A percentile compares a stretch with the other conserved stretches of the same genome.
phyloP scores from a whole-genome alignment of 1,140 invertebrate species.

The Caerostris darwini region DNA sequence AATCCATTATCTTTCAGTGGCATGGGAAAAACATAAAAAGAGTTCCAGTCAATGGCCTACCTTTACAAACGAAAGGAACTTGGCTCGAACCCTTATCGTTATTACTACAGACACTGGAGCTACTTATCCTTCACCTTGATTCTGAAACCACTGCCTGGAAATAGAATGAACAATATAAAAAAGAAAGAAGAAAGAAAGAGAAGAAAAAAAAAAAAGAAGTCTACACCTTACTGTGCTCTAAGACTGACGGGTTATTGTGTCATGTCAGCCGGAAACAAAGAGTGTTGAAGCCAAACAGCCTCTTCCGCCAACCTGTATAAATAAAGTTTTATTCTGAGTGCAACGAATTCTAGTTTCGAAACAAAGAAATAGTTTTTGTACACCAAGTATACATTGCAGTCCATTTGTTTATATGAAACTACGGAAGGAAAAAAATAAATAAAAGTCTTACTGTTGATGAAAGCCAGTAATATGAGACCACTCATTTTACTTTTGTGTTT shows the following conservation, averaged over 20 bases:
- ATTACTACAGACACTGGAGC: constrained; percentile 43
- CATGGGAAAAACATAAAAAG: not conserved
- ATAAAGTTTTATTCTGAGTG: constrained; percentile 19
- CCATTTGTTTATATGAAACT: not conserved
- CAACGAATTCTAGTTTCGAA: not conserved
- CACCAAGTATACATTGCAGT: not conserved
- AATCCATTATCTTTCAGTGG: constrained; percentile 15
- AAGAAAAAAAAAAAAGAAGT: not conserved
- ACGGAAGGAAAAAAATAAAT: too few relatives aligned
- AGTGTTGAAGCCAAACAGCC: constrained; percentile 40
- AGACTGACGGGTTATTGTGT: constrained; percentile 52
- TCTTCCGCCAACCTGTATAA: not conserved
- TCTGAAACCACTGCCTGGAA: constrained; percentile 40
- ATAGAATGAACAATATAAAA: constrained; percentile 49
- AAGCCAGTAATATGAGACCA: too few relatives aligned
- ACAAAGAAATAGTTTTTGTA: not conserved
- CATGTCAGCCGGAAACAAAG: constrained; percentile 58
- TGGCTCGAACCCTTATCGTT: constrained; percentile 59
- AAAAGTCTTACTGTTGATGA: too few relatives aligned
- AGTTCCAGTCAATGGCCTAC: constrained; percentile 60
- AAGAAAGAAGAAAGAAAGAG: constrained; percentile 3
- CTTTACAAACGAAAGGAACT: constrained; percentile 76
- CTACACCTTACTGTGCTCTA: constrained; percentile 37
- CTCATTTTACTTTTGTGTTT: too few relatives aligned
- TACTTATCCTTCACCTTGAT: constrained; percentile 70